A percentile compares a stretch with the other conserved stretches of the same genome.
Evolutionary conservation across 2,113 vertebrate genomes (phyloP).

Genomic region (Corvus moneduloides): DNA sequence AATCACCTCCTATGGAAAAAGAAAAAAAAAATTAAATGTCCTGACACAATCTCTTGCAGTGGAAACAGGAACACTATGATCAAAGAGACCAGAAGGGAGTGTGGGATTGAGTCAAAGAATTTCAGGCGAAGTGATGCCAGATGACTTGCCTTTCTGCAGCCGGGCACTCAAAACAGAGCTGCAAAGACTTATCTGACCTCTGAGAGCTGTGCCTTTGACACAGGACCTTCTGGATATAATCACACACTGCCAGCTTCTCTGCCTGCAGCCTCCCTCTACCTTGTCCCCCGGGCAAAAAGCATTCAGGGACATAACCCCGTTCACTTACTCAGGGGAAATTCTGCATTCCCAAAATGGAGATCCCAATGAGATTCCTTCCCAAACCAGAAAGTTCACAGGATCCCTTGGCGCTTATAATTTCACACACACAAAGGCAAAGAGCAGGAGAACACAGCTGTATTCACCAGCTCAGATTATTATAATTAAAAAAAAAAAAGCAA

Average conservation of each 20-base stretch:
- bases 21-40: not conserved
- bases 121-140: not conserved
- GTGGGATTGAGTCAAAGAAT: not conserved
- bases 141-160: not conserved
- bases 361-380: not conserved
- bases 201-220: not conserved
- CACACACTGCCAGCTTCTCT: not conserved
- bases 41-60: fast-evolving
- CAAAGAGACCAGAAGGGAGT: not conserved
- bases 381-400: constrained; percentile 24
- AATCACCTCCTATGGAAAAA: not conserved
- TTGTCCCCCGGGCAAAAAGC: not conserved
- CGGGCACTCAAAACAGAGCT: not conserved
- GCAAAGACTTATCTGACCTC: not conserved
- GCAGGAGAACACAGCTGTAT: constrained; percentile 9
- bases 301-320: not conserved
- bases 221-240: not conserved
- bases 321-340: not conserved
- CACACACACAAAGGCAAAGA: not conserved
- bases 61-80: not conserved
- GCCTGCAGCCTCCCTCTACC: not conserved
- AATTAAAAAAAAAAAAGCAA: not conserved
- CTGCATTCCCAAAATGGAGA: constrained; percentile 8
- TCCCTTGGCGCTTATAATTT: not conserved
- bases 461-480: not conserved